These are phyloP conservation scores for Pachyrhynchus sulphureomaculatus DNA, from an alignment of 1,140 invertebrate genomes.

Conservation along the genomic window DNA sequence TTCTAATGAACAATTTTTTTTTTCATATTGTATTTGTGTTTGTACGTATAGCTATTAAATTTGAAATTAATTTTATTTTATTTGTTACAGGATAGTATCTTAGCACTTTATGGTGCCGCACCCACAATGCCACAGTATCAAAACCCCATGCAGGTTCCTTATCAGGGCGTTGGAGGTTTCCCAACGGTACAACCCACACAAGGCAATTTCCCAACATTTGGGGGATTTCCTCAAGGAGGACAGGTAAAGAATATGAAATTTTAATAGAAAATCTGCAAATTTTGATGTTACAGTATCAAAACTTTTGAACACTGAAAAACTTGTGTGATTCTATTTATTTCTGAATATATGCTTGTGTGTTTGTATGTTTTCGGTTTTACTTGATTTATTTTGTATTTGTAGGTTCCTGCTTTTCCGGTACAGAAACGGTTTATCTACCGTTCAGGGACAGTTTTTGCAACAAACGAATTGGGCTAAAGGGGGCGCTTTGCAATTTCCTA, in stretches of 20 bases:
- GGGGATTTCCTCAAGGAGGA: slow-evolving; percentile 30
- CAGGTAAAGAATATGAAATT: slow-evolving; percentile 18
- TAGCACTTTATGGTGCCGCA: slow-evolving; percentile 80
- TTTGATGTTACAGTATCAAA: neutral
- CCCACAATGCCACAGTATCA: slow-evolving; percentile 35
- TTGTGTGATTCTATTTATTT: too few species aligned
- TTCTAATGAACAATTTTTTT: neutral
- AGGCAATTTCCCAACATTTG: slow-evolving; percentile 30
- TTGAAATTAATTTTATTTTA: too few species aligned
- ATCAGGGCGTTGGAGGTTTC: slow-evolving; percentile 24
- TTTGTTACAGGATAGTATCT: slow-evolving; percentile 79
- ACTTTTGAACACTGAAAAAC: neutral
- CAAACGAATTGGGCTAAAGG: slow-evolving; percentile 5
- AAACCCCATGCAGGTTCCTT: slow-evolving; percentile 15
- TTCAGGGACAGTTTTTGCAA: slow-evolving; percentile 5
- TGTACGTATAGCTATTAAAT: too few species aligned
- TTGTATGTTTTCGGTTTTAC: neutral
- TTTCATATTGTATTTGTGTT: too few species aligned
- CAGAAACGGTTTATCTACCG: slow-evolving; percentile 19
- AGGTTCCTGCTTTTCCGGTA: slow-evolving; percentile 9
- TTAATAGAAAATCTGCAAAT: neutral
- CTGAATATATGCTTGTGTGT: too few species aligned
- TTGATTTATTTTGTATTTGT: neutral
- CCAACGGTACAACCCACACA: neutral
- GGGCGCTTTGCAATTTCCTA: slow-evolving; percentile 7